These are phyloP conservation scores for Apotomis betuletana DNA, from an alignment of 2,888 invertebrate species.

Conservation along the genomic window DNA sequence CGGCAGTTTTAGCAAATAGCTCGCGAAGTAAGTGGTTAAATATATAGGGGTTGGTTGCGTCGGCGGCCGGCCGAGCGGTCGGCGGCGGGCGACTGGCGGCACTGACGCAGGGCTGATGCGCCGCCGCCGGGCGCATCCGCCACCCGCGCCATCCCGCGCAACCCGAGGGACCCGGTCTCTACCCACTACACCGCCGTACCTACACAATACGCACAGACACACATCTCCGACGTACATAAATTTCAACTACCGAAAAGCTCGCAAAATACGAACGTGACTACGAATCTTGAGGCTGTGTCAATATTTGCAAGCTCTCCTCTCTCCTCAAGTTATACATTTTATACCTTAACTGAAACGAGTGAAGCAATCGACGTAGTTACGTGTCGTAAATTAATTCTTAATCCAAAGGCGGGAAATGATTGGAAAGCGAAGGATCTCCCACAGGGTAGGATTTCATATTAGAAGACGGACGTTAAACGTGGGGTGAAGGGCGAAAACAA, in stretches of 20 bases:
- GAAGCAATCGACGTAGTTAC: neutral
- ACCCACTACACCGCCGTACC: conserved; percentile 27
- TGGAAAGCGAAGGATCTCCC: conserved; percentile 15
- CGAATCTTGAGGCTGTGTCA: conserved; percentile 8
- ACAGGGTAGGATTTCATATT: conserved; percentile 19
- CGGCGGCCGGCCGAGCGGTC: conserved; percentile 77
- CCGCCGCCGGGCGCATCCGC: conserved; percentile 77
- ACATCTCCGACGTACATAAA: conserved; percentile 24
- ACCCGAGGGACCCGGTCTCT: conserved; percentile 50
- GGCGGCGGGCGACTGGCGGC: conserved; percentile 77
- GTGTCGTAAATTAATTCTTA: neutral
- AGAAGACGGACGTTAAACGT: conserved; percentile 15
- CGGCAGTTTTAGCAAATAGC: conserved; percentile 10
- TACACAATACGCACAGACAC: conserved; percentile 25
- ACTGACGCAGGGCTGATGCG: conserved; percentile 82
- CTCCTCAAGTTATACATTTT: neutral
- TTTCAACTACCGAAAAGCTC: conserved; percentile 29
- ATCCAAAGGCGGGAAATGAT: conserved; percentile 3
- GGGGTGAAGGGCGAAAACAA: neutral
- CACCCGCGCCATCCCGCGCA: conserved; percentile 60
- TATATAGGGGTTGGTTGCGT: conserved; percentile 47
- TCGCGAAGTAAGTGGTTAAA: conserved; percentile 40
- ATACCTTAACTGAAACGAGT: neutral
- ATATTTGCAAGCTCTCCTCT: neutral
- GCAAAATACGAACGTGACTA: conserved; percentile 37